A percentile compares a stretch with the other conserved stretches of the same genome.
Evolutionary conservation across 2,888 invertebrate species (phyloP).

Genomic region (Vandiemenella viatica): DNA sequence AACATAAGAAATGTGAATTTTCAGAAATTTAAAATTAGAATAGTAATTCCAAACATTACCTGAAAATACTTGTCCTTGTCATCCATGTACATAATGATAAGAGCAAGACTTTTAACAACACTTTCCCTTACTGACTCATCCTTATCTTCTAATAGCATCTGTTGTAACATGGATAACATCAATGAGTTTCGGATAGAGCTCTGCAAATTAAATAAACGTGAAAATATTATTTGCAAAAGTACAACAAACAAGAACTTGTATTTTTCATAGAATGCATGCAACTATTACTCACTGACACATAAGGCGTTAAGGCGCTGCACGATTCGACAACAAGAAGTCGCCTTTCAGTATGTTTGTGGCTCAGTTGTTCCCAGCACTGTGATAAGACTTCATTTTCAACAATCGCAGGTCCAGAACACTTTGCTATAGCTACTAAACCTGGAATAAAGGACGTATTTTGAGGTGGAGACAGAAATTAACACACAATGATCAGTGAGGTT

Average conservation of each 20-base stretch:
- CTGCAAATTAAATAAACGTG: conserved; percentile 23
- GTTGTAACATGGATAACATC: conserved; percentile 53
- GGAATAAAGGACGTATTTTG: conserved; percentile 7
- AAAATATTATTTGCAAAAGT: neutral
- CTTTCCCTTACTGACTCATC: conserved; percentile 43
- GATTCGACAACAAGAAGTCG: conserved; percentile 51
- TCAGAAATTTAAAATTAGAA: too few species aligned
- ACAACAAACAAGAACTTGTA: neutral
- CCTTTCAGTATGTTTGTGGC: conserved; percentile 48
- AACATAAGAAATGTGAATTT: too few species aligned
- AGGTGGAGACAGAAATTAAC: too few species aligned
- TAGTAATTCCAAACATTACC: too few species aligned
- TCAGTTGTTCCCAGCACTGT: conserved; percentile 57
- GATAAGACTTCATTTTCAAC: conserved; percentile 53
- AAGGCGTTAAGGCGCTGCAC: conserved; percentile 47
- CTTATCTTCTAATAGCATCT: conserved; percentile 50
- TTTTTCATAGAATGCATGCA: neutral
- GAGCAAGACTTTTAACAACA: conserved; percentile 43
- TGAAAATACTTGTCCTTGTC: conserved; percentile 47
- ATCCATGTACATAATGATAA: conserved; percentile 44
- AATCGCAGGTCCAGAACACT: conserved; percentile 31
- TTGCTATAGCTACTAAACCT: conserved; percentile 34
- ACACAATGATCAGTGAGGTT: too few species aligned
- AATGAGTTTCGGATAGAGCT: conserved; percentile 47
- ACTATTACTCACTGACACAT: conserved; percentile 36